phyloP scores from a whole-genome alignment of 1,140 invertebrate species.

The Spodoptera frugiperda region DNA sequence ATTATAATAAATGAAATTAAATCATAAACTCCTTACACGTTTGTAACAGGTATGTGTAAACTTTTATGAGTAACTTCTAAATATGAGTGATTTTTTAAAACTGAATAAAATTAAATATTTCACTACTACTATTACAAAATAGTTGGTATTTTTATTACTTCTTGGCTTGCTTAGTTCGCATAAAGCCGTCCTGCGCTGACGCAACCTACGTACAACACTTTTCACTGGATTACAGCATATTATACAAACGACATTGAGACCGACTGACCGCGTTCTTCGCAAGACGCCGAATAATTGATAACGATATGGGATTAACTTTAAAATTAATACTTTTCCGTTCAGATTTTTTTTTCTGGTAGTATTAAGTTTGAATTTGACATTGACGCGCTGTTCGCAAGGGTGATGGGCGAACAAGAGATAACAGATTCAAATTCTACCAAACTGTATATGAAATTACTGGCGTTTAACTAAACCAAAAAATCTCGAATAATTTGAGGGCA shows the following conservation, averaged over 20 bases:
- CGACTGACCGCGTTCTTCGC: conserved; percentile 61
- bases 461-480: no score
- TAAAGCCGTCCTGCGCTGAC: conserved; percentile 53
- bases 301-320: conserved; percentile 16
- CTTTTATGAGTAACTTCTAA: no score
- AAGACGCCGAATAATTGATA: conserved; percentile 20
- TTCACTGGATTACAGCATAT: conserved; percentile 63
- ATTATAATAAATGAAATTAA: no score
- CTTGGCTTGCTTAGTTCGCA: neutral
- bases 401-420: no score
- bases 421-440: no score
- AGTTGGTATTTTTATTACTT: neutral
- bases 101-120: neutral
- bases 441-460: no score
- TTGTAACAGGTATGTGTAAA: no score
- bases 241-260: conserved; percentile 70
- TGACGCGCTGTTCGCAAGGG: no score
- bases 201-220: conserved; percentile 56
- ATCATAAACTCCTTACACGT: no score
- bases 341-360: neutral
- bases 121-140: neutral
- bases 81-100: no score
- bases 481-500: no score
- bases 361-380: no score
- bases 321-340: neutral